Percentiles rank a stretch among this genome's conserved stretches.
Evolutionary conservation across 2,113 vertebrate species (phyloP).

Genomic region (Gnathonemus echidnorhynchus): DNA sequence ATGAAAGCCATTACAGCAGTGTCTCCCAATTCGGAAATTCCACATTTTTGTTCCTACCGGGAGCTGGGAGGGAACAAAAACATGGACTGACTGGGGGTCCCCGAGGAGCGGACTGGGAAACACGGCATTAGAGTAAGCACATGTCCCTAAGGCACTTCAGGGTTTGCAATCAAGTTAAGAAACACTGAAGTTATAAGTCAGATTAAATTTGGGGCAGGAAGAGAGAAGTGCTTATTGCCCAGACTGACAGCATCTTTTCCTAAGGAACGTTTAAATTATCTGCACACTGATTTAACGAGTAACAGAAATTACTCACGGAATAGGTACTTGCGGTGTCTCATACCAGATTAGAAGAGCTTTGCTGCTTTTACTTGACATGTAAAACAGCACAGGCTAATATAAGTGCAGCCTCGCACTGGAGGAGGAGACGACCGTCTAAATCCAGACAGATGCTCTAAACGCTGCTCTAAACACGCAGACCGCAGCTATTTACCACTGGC

Average conservation of each 20-base stretch:
- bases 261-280: not conserved
- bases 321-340: not conserved
- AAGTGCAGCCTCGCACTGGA: not conserved
- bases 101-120: not conserved
- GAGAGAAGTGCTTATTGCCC: not conserved
- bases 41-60: not conserved
- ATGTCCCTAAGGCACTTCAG: not conserved
- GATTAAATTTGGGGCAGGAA: not conserved
- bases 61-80: not conserved
- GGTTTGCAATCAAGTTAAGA: not conserved
- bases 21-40: not conserved
- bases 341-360: not conserved
- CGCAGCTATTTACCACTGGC: slow-evolving; percentile 50
- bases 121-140: not conserved
- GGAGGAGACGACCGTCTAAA: not conserved
- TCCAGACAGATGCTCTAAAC: not conserved
- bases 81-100: not conserved
- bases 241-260: not conserved
- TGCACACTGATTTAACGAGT: not conserved
- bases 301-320: not conserved
- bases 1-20: not conserved
- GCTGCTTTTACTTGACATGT: not conserved
- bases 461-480: not conserved
- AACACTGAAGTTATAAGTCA: not conserved
- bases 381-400: not conserved